Conservation (phyloP, 2,797 vertebrate species). For the Cephalopachus bancanus region DNA sequence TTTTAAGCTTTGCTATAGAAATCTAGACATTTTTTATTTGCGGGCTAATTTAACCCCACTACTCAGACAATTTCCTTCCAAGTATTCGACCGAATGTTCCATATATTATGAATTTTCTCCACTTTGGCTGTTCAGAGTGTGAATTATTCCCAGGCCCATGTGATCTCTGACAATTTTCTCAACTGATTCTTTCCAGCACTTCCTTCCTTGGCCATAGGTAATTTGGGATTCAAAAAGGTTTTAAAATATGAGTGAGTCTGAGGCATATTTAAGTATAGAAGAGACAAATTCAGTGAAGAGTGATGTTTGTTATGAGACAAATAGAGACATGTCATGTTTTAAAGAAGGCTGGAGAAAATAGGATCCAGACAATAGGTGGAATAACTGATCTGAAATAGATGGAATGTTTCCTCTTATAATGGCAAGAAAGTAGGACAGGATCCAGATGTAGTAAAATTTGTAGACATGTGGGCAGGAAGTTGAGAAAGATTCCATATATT, state of each 20-base stretch:
- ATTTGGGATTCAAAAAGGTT: neutral
- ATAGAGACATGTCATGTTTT: neutral
- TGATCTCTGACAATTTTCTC: neutral
- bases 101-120: neutral
- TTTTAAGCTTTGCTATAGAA: neutral
- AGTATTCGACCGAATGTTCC: neutral
- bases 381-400: neutral
- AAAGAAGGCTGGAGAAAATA: neutral
- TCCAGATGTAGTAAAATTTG: neutral
- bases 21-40: neutral
- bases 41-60: neutral
- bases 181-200: neutral
- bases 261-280: neutral
- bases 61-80: neutral
- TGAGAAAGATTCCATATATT: neutral
- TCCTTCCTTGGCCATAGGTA: neutral
- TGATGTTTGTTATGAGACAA: neutral
- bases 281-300: conserved; percentile 18
- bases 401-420: neutral
- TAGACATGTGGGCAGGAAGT: neutral
- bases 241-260: neutral
- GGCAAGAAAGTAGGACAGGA: neutral
- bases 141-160: neutral
- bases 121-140: neutral
- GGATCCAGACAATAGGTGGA: neutral